A percentile compares a stretch with the other conserved stretches of the same genome.
Evolutionary conservation across 2,888 invertebrate species (phyloP).

Genomic region (Monopis laevigella): DNA sequence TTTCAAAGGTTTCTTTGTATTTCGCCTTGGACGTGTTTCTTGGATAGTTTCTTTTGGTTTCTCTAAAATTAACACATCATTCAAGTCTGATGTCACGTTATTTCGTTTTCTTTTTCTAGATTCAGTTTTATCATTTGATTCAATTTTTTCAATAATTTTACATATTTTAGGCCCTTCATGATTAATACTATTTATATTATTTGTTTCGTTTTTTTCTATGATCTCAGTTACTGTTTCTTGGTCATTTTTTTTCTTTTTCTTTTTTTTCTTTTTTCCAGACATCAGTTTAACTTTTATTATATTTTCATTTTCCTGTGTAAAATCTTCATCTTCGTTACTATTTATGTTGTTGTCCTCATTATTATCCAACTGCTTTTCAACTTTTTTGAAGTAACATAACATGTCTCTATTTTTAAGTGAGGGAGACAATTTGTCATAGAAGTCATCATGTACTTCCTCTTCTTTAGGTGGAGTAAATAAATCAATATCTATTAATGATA

Average conservation of each 20-base stretch:
- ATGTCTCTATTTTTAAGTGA: slow-evolving; percentile 69
- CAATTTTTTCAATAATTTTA: slow-evolving; percentile 11
- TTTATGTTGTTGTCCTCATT: slow-evolving; percentile 23
- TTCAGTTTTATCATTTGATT: slow-evolving; percentile 11
- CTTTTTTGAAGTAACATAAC: slow-evolving; percentile 67
- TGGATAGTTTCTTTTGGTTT: not conserved
- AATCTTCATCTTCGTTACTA: slow-evolving; percentile 16
- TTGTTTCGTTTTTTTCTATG: slow-evolving; percentile 31
- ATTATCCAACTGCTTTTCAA: slow-evolving; percentile 35
- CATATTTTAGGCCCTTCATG: slow-evolving; percentile 17
- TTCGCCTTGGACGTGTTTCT: slow-evolving; percentile 37
- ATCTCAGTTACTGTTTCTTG: slow-evolving; percentile 19
- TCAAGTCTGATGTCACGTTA: not conserved
- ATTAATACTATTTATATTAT: slow-evolving; percentile 10
- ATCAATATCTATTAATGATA: slow-evolving; percentile 17
- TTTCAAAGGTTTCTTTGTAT: slow-evolving; percentile 44
- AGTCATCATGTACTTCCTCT: slow-evolving; percentile 38
- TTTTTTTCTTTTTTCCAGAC: slow-evolving; percentile 35
- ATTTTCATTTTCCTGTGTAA: no score
- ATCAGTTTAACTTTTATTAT: slow-evolving; percentile 45
- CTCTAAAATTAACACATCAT: not conserved
- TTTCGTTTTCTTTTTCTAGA: slow-evolving; percentile 14
- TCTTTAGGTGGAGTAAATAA: slow-evolving; percentile 18
- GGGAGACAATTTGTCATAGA: slow-evolving; percentile 63
- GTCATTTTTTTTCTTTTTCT: slow-evolving; percentile 30